phyloP scores from a whole-genome alignment of 92 coral and sea anemone species.

The Epizoanthus fatuus region DNA sequence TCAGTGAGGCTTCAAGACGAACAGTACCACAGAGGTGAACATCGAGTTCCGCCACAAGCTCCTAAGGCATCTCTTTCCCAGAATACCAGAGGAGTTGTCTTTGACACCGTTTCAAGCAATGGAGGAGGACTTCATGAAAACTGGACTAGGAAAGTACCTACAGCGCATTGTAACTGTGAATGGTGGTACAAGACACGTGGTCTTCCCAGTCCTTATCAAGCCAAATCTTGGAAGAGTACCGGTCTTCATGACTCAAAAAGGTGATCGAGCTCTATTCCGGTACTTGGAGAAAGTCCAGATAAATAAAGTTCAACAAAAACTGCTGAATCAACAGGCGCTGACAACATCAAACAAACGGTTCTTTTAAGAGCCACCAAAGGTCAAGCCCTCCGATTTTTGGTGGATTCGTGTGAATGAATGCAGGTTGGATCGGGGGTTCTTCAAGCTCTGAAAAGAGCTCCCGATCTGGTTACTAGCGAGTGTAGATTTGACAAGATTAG shows the following conservation, averaged over 20 bases:
- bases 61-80: slow-evolving; percentile 21
- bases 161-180: slow-evolving; percentile 52
- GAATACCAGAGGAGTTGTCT: slow-evolving; percentile 45
- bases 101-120: slow-evolving; percentile 19
- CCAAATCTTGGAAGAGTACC: slow-evolving; percentile 61
- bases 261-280: slow-evolving; percentile 37
- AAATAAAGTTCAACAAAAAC: slow-evolving; percentile 44
- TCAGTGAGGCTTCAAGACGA: slow-evolving; percentile 35
- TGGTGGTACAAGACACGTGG: slow-evolving; percentile 52
- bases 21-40: background rate
- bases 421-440: no score
- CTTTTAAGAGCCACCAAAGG: slow-evolving; percentile 59
- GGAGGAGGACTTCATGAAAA: slow-evolving; percentile 52
- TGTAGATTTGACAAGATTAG: no score
- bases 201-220: slow-evolving; percentile 49
- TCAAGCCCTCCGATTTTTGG: no score
- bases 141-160: slow-evolving; percentile 55
- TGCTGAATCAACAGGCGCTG: slow-evolving; percentile 8
- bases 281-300: slow-evolving; percentile 46
- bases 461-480: no score
- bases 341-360: slow-evolving; percentile 34
- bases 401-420: no score
- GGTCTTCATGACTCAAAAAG: slow-evolving; percentile 40
- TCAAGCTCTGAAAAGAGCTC: no score
- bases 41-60: slow-evolving; percentile 36